Percentiles rank a stretch among this genome's conserved stretches.
Evolutionary conservation across 2,113 vertebrate genomes (phyloP).

Genomic region (Neofelis nebulosa): DNA sequence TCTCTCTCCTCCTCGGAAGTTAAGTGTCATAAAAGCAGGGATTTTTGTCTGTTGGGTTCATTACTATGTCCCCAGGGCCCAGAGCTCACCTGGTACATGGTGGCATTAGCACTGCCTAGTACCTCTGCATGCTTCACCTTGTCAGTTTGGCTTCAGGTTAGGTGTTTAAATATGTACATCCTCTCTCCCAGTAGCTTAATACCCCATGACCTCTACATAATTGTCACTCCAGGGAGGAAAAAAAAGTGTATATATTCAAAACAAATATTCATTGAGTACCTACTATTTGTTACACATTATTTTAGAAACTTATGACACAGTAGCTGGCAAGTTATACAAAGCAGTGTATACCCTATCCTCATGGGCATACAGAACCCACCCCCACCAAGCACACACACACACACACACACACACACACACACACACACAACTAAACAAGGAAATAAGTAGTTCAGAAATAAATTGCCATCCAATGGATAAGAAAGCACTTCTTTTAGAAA

Average conservation of each 20-base stretch:
- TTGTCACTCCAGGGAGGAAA: not conserved
- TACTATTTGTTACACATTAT: not conserved
- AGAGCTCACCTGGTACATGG: not conserved
- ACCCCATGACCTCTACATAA: not conserved
- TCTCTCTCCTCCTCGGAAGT: not conserved
- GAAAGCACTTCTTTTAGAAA: not conserved
- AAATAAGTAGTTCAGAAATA: not conserved
- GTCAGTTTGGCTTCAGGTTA: not conserved
- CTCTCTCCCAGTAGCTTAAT: not conserved
- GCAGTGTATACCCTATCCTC: not conserved
- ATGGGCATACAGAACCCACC: not conserved
- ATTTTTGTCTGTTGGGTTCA: not conserved
- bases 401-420: too few species aligned
- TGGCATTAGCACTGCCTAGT: not conserved
- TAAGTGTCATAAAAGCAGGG: not conserved
- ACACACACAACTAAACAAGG: not conserved
- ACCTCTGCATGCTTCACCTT: not conserved
- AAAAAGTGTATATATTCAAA: not conserved
- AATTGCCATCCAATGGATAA: not conserved
- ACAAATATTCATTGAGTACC: not conserved
- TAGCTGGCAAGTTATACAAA: not conserved
- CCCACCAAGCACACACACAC: not conserved
- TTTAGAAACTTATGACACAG: not conserved
- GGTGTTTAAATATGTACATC: not conserved
- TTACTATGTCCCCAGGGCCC: not conserved